These are phyloP conservation scores for Cecropterus lyciades DNA, from an alignment of 1,140 invertebrate genomes.

Conservation along the genomic window DNA sequence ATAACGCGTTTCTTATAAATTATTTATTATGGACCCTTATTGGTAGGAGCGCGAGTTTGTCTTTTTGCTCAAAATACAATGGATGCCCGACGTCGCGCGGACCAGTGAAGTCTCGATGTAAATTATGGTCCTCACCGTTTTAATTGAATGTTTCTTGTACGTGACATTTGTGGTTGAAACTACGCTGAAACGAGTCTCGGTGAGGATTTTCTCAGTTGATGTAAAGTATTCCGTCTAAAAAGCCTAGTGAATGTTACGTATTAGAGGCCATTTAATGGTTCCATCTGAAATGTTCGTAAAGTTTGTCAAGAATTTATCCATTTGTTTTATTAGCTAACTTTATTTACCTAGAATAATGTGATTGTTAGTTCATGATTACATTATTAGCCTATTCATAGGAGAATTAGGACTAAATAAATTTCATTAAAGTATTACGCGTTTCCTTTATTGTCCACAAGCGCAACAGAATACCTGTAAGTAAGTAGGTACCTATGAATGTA, in stretches of 20 bases:
- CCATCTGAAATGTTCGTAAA: too few relatives aligned
- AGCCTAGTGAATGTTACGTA: constrained; percentile 6
- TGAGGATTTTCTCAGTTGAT: constrained; percentile 13
- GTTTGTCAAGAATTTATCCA: too few relatives aligned
- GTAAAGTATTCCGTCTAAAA: constrained; percentile 16
- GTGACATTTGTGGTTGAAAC: constrained; percentile 39
- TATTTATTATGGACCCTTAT: constrained; percentile 64
- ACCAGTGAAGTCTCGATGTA: constrained; percentile 50
- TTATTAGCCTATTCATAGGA: too few relatives aligned
- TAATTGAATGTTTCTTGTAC: constrained; percentile 56
- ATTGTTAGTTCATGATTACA: too few relatives aligned
- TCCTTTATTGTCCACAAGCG: too few relatives aligned
- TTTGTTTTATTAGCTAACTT: too few relatives aligned
- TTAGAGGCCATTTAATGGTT: neutral
- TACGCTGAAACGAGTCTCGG: constrained; percentile 11
- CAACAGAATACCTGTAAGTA: too few relatives aligned
- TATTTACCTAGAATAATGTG: too few relatives aligned
- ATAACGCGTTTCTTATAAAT: constrained; percentile 60
- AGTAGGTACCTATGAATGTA: too few relatives aligned
- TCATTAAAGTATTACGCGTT: too few relatives aligned
- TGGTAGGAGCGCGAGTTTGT: constrained; percentile 52
- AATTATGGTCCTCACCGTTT: constrained; percentile 50
- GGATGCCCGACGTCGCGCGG: constrained; percentile 45
- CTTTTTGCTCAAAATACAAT: constrained; percentile 63
- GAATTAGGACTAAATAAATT: too few relatives aligned